Evolutionary conservation across 2,888 invertebrate genomes (phyloP), one percentile per base, ranked within the genome.

Genomic region (Tanypteryx hageni): DNA sequence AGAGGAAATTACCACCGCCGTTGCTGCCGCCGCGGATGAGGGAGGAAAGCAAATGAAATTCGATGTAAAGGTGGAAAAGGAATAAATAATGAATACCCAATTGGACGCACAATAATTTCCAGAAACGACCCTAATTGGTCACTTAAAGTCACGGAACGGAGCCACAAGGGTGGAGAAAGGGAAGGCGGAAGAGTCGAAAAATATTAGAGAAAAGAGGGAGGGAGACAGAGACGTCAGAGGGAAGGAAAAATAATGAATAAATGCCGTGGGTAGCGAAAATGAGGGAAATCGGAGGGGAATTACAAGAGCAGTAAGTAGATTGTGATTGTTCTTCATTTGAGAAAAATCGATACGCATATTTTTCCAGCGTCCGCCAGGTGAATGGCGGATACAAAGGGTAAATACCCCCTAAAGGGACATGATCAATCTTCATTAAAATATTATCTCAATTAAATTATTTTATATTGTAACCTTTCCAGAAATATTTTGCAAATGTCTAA

Each of bases 31-130:
- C 8, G 86, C 27, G 31, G 86, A 16, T 44, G 86, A 31, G 11
- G 64, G 89, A 31, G 18, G 89, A 68, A 16, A 22, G 61, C 89
- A 68, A 89, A 68, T 89, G 68, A 64, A 89, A 89, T 68, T 89
- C 64, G 61, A 89, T 64, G 89, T 44, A 31, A 89, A 31, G 18
- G 27, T 44, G 89, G 61, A 89, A 89, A 89, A 61, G 86, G 86
- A 86, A 86, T 64, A 64, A 89, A 64, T 44, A 89, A 89, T 89
- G 68, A 89, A 89, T 89, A 89, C 89, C 89, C 89, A 89, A 89
- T 89, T 89, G 89, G 89, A 89, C 89, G 89, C 89, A 89, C 89
- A 89, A 89, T 89, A 89, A 89, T 89, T 89, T 89, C 64, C 89
- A 89, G 89, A 89, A 89, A 89, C 89, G 89, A 89, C 89, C 89